Percentiles rank a stretch among this genome's conserved stretches.
phyloP scores from a whole-genome alignment of 2,888 invertebrate species.

The Drosophila recens region DNA sequence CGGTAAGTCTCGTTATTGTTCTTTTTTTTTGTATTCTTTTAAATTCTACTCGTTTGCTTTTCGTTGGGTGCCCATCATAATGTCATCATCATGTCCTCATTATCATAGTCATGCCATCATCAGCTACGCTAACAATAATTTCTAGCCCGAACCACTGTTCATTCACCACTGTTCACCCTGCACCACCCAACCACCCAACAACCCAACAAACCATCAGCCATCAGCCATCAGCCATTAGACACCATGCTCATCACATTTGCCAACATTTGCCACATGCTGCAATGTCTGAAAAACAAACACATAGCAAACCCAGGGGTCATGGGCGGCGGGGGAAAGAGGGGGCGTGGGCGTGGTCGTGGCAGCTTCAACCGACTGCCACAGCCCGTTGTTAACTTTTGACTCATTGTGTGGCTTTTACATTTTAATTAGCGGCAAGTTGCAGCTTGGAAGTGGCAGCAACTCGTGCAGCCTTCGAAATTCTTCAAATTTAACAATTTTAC shows the following conservation, averaged over 20 bases:
- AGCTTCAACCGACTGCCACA: slow-evolving; percentile 33
- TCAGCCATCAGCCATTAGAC: slow-evolving; percentile 17
- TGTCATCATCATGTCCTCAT: slow-evolving; percentile 48
- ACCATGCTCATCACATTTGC: slow-evolving; percentile 38
- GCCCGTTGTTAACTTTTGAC: slow-evolving; percentile 74
- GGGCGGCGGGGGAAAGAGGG: background rate
- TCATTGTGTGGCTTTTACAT: slow-evolving; percentile 81
- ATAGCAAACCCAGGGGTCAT: slow-evolving; percentile 13
- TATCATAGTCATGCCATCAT: slow-evolving; percentile 60
- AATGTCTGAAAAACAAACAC: slow-evolving; percentile 37
- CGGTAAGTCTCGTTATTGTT: slow-evolving; percentile 87
- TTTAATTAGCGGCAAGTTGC: slow-evolving; percentile 77
- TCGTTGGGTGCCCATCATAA: slow-evolving; percentile 62
- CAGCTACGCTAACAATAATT: slow-evolving; percentile 78
- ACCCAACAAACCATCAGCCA: slow-evolving; percentile 14
- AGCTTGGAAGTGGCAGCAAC: slow-evolving; percentile 46
- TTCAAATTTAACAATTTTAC: slow-evolving; percentile 69
- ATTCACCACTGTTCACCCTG: background rate
- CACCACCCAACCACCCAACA: slow-evolving; percentile 7
- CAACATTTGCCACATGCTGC: slow-evolving; percentile 51
- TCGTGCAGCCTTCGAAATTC: slow-evolving; percentile 52
- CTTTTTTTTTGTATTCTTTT: slow-evolving; percentile 2
- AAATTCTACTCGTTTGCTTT: slow-evolving; percentile 37
- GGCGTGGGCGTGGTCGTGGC: slow-evolving; percentile 14
- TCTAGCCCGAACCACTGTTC: slow-evolving; percentile 43